Evolutionary conservation across 2,888 invertebrate species (phyloP), one percentile per base, ranked within the genome.

Genomic region (Serrognathus titanus): DNA sequence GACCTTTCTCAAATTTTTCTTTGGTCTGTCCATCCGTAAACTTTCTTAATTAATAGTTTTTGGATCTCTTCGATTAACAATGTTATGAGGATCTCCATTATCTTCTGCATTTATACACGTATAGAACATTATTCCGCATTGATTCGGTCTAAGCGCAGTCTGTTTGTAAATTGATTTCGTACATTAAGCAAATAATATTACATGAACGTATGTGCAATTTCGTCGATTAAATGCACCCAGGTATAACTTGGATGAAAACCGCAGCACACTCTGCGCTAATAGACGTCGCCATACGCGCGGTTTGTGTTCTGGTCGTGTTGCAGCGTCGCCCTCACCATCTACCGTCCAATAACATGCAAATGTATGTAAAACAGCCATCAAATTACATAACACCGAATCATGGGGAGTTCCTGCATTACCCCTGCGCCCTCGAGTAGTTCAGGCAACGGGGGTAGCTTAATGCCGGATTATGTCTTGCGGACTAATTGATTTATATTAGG

Each of bases 331-430:
- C 56, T 60, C 62, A 60, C 61, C 64, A 59, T 66, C 52, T 41
- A 61, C 63, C 65, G 65, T 68, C 67, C 73, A 75, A 75, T 75
- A 74, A 72, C 72, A 75, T 75, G 75, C 73, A 75, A 75, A 75
- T 75, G 67, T 74, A 75, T 75, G 75, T 71, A 74, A 75, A 75
- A 67, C 69, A 74, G 72, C 69, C 70, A 71, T 73, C 72, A 74
- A 73, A 74, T 74, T 73, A 74, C 73, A 73, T 72, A 71, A 72
- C 71, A 68, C 66, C 67, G 68, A 71, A 69, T 71, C 71, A 66
- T 68, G 63, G 65, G 58, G 49, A 55, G 48, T 31, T 1, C 12
- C 35, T 6, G 35, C 3, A 35, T n/a, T 36, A 31, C 10, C 48
- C 16, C 24, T 6, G 24, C 24, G 48, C n/a, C 48, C 35, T 5